These are phyloP conservation scores for Drosophila grimshawi DNA, from an alignment of 1,140 invertebrate genomes.

Conservation along the genomic window DNA sequence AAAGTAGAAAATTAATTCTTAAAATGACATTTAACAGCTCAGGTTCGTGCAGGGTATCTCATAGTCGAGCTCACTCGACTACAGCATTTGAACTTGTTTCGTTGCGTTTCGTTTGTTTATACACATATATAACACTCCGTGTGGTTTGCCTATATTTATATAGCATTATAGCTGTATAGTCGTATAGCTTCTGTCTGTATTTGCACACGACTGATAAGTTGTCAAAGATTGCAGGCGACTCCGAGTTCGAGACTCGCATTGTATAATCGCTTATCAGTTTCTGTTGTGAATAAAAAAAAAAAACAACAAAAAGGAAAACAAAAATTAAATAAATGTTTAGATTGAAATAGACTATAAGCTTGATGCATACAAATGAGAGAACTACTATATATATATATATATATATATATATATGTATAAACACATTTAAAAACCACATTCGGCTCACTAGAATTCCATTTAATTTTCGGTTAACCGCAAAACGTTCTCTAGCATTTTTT, in stretches of 20 bases:
- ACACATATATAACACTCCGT: not conserved
- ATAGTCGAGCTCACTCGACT: too few relatives aligned
- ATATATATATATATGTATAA: not conserved
- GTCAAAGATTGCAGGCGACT: slow-evolving; percentile 35
- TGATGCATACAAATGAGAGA: not conserved
- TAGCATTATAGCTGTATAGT: not conserved
- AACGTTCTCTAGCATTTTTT: slow-evolving; percentile 7
- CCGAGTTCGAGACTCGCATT: slow-evolving; percentile 24
- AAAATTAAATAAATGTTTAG: slow-evolving; percentile 27
- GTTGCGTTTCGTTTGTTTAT: not conserved
- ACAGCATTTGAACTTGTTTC: too few relatives aligned
- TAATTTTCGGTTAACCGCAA: slow-evolving; percentile 35
- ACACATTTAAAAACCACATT: slow-evolving; percentile 3
- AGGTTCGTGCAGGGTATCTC: too few relatives aligned
- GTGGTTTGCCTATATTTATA: not conserved
- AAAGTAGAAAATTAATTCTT: too few relatives aligned
- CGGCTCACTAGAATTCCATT: slow-evolving; percentile 21
- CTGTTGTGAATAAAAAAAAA: not conserved
- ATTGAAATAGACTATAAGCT: slow-evolving; percentile 27
- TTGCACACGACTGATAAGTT: slow-evolving; percentile 42
- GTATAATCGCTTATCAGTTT: slow-evolving; percentile 50
- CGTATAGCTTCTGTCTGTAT: slow-evolving; percentile 25
- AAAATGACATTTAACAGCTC: too few relatives aligned
- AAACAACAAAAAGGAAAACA: not conserved
- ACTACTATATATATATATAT: too few relatives aligned